Evolutionary conservation across 2,113 vertebrate species (phyloP).

Genomic region (Sebastes schlegelii): DNA sequence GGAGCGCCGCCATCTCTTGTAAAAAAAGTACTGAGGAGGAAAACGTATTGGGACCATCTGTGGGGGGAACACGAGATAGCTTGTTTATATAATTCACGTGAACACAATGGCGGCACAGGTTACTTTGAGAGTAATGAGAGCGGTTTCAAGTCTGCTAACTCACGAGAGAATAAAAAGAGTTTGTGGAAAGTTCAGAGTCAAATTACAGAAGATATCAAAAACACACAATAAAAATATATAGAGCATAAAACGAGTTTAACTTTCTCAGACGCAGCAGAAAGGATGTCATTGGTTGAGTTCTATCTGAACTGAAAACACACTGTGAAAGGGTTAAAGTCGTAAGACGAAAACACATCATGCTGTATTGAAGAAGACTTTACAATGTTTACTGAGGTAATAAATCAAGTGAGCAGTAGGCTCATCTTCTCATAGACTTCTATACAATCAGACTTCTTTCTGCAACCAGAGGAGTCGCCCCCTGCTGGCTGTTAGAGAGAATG

Average conservation of each 20-base stretch:
- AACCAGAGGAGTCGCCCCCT: too few species aligned
- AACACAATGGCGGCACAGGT: constrained; percentile 15
- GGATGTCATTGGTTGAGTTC: not conserved
- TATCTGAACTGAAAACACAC: not conserved
- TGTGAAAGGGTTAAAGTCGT: too few species aligned
- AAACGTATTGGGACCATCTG: constrained; percentile 61
- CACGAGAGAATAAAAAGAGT: not conserved
- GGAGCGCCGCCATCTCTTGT: constrained; percentile 57
- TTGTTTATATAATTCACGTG: constrained; percentile 27
- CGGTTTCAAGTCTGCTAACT: not conserved
- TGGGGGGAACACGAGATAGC: constrained; percentile 31
- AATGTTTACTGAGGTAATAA: too few species aligned
- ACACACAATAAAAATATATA: constrained; percentile 10
- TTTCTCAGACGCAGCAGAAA: constrained; percentile 10
- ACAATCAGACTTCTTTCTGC: too few species aligned
- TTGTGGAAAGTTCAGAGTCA: constrained; percentile 2
- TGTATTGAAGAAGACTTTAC: too few species aligned
- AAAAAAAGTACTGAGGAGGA: constrained; percentile 49
- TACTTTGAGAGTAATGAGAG: not conserved
- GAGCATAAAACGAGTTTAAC: not conserved
- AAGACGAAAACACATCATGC: too few species aligned
- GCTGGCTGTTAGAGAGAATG: too few species aligned
- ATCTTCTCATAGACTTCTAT: too few species aligned
- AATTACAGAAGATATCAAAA: constrained; percentile 23
- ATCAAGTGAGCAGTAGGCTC: too few species aligned